phyloP scores from a whole-genome alignment of 2,888 invertebrate genomes.

The Crematogaster levior region DNA sequence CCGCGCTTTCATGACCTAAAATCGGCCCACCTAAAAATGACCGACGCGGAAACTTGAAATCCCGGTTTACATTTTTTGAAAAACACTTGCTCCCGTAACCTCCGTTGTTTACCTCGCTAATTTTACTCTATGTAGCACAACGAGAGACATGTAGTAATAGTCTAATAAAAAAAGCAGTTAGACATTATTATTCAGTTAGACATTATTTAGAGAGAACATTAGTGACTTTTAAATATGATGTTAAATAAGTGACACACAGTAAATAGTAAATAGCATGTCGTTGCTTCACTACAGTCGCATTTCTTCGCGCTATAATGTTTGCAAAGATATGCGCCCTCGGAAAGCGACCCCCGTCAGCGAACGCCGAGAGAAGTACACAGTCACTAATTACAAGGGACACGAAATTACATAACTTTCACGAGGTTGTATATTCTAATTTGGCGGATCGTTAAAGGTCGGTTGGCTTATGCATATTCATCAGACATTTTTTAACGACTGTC shows the following conservation, averaged over 20 bases:
- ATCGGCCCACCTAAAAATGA: conserved; percentile 27
- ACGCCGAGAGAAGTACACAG: conserved; percentile 56
- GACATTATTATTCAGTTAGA: conserved; percentile 9
- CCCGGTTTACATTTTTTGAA: conserved; percentile 7
- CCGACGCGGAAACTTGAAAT: conserved; percentile 24
- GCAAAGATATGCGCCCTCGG: conserved; percentile 70
- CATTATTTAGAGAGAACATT: conserved; percentile 1
- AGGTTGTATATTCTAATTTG: conserved; percentile 77
- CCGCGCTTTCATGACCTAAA: conserved; percentile 67
- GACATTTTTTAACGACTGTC: conserved; percentile 70
- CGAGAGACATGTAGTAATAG: neutral
- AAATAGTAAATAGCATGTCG: conserved; percentile 20
- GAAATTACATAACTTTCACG: conserved; percentile 76
- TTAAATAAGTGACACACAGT: conserved; percentile 18
- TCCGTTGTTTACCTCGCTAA: neutral
- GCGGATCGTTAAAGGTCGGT: conserved; percentile 75
- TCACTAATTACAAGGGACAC: conserved; percentile 71
- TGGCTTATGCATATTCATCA: conserved; percentile 76
- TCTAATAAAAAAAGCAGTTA: neutral
- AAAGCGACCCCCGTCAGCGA: conserved; percentile 65
- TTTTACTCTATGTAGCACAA: neutral
- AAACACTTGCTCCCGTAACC: conserved; percentile 3
- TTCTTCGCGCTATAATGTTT: conserved; percentile 65
- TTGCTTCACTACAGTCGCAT: conserved; percentile 32
- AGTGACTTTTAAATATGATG: conserved; percentile 32